phyloP scores from a whole-genome alignment of 2,888 invertebrate genomes.

The Myopa tessellatipennis region DNA sequence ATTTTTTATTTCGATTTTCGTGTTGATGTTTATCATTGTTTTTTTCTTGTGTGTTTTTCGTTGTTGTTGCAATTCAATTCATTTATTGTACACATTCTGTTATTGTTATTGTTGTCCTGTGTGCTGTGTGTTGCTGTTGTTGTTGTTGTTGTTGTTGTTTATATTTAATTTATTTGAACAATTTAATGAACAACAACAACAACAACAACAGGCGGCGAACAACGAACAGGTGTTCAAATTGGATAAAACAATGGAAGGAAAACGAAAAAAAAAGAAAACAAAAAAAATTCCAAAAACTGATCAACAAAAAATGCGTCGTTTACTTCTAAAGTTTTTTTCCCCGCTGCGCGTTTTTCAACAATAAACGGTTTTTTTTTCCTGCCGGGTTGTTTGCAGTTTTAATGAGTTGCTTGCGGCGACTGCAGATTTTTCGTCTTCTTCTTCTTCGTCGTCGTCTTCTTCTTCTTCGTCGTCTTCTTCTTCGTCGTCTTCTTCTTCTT shows the following conservation, averaged over 20 bases:
- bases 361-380: constrained; percentile 17
- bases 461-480: background rate
- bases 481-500: background rate
- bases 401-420: constrained; percentile 31
- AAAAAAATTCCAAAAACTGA: background rate
- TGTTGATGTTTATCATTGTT: constrained; percentile 44
- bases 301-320: background rate
- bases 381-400: constrained; percentile 17
- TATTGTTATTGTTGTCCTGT: constrained; percentile 51
- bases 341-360: background rate
- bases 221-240: constrained; percentile 32
- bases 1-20: constrained; percentile 35
- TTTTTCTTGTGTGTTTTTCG: constrained; percentile 44
- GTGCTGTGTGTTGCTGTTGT: constrained; percentile 37
- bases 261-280: background rate
- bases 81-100: constrained; percentile 44
- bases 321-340: background rate
- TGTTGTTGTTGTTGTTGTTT: constrained; percentile 35
- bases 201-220: constrained; percentile 26
- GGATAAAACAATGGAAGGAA: background rate
- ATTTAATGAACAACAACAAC: constrained; percentile 41
- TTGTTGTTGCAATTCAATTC: constrained; percentile 36
- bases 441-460: background rate
- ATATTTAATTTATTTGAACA: constrained; percentile 42
- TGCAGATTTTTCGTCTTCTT: constrained; percentile 6